Evolutionary conservation across 2,888 invertebrate species (phyloP).

Genomic region (Eumerus sabulonum): DNA sequence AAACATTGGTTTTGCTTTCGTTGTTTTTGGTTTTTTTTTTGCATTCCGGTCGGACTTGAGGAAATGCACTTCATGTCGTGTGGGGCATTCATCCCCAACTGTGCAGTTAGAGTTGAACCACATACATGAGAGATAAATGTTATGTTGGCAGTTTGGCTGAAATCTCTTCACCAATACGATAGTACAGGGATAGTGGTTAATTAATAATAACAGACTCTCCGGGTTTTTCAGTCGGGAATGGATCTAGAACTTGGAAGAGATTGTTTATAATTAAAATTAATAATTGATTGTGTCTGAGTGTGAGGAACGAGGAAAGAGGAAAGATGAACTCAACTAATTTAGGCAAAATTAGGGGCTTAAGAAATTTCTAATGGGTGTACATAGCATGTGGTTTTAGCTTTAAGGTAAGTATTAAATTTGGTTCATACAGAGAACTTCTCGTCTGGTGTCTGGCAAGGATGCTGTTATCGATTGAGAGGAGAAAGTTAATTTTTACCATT

Average conservation of each 20-base stretch:
- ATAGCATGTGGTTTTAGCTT: no score
- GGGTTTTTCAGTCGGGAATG: background rate
- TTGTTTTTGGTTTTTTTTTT: slow-evolving; percentile 16
- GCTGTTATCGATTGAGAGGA: no score
- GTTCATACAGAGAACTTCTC: no score
- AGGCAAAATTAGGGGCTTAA: slow-evolving; percentile 6
- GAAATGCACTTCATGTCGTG: background rate
- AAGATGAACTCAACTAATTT: slow-evolving; percentile 12
- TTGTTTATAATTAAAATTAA: slow-evolving; percentile 43
- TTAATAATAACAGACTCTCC: slow-evolving; percentile 16
- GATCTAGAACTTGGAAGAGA: slow-evolving; percentile 14
- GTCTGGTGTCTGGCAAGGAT: no score
- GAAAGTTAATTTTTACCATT: no score
- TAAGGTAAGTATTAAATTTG: no score
- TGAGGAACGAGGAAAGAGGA: no score
- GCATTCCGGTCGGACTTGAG: slow-evolving; percentile 9
- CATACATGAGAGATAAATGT: no score
- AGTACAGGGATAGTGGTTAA: slow-evolving; percentile 7
- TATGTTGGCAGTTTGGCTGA: background rate
- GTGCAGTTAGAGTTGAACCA: no score
- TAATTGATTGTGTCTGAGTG: slow-evolving; percentile 15
- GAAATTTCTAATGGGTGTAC: slow-evolving; percentile 1
- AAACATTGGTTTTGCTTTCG: slow-evolving; percentile 4
- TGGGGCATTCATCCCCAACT: background rate
- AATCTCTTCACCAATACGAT: no score